Evolutionary conservation across 1,140 invertebrate species (phyloP), one percentile per base, ranked within the genome.

Genomic region (Schlechtendalia chinensis): DNA sequence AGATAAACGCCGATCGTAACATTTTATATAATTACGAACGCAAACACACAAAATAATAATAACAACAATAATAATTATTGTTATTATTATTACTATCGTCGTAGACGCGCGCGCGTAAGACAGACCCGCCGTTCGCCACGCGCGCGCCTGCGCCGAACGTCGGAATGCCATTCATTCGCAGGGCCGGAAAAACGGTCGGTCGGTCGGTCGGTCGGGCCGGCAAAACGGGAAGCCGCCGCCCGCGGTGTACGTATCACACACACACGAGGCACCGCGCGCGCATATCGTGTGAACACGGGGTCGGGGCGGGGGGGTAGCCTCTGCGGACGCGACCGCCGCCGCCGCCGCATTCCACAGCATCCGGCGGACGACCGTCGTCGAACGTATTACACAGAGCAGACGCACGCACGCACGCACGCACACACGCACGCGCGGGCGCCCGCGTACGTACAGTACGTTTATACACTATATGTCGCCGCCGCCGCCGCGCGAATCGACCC

Each of bases 101-200:
- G n/a, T n/a, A n/a, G n/a, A n/a, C n/a, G n/a, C n/a, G n/a, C n/a
- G n/a, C n/a, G n/a, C n/a, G n/a, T n/a, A n/a, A n/a, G n/a, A 12
- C 56, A 6, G 19, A 47, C 39, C 4, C 39, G 1, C 24, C 69
- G 27, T 29, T 16, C 17, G 24, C 24, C 69, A 47, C 50, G 24
- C 58, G 69, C 50, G 24, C 58, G 59, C 6, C 14, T 39, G 32
- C 69, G 16, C n/a, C 16, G 0, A 16, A 8, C 5, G 54, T 56
- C 29, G 75, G 75, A 79, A 79, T 79, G 75, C 39, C 75, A 79
- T 79, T 79, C 75, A 79, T 79, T 47, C 75, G 32, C 50, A 72
- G 69, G 50, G 50, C 50, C 69, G 50, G 50, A 22, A 54, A 72
- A 72, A 29, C 47, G 47, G 53, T 50, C 67, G 16, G 32, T 39